phyloP scores from a whole-genome alignment of 2,113 vertebrate genomes.

The Coracopsis vasa region DNA sequence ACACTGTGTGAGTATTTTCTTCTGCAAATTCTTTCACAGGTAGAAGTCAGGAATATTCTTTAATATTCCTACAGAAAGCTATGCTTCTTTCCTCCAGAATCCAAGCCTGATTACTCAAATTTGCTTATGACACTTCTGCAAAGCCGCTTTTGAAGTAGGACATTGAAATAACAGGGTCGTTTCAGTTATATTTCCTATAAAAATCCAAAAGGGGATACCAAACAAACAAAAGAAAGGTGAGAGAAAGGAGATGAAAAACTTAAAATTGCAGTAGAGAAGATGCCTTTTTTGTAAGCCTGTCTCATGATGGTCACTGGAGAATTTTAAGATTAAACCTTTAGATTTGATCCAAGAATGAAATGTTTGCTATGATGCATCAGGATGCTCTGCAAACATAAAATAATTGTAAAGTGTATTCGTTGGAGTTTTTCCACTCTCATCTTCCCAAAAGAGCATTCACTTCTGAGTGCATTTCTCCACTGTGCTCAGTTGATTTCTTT shows the following conservation, averaged over 20 bases:
- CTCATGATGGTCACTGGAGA: neutral
- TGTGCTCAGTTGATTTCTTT: neutral
- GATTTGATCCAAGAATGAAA: neutral
- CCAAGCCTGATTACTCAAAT: neutral
- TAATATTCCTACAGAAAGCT: neutral
- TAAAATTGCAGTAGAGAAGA: neutral
- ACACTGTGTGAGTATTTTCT: neutral
- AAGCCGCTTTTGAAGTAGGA: neutral
- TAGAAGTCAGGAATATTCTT: neutral
- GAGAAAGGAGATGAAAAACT: neutral
- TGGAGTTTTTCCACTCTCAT: neutral
- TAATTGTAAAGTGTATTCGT: neutral
- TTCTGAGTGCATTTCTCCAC: neutral
- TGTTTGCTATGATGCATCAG: neutral
- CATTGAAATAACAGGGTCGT: neutral
- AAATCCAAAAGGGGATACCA: neutral
- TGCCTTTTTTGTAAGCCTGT: neutral
- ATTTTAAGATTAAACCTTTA: neutral
- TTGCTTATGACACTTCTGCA: neutral
- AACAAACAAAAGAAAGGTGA: neutral
- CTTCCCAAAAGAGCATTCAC: neutral
- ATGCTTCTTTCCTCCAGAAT: neutral
- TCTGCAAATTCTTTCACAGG: neutral
- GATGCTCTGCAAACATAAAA: neutral
- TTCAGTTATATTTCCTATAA: neutral